A percentile compares a stretch with the other conserved stretches of the same genome.
Conservation (phyloP, 2,797 vertebrate genomes). For the Numenius phaeopus region DNA sequence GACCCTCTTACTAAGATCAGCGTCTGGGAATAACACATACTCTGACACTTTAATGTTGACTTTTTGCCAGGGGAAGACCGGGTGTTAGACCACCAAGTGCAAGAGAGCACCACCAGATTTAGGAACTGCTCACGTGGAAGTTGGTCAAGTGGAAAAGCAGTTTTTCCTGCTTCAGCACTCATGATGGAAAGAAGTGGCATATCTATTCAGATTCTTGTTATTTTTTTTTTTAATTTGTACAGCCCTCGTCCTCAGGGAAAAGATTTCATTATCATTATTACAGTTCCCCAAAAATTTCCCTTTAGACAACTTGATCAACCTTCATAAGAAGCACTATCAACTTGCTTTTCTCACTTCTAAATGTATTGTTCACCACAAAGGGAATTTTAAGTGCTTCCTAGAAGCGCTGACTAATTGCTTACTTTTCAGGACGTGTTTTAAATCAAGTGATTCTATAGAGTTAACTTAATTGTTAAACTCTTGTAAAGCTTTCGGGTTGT, state of each 20-base stretch:
- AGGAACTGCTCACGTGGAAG: neutral
- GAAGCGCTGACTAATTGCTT: slow-evolving; percentile 56
- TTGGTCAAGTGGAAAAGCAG: neutral
- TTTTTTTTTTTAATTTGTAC: neutral
- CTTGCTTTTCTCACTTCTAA: neutral
- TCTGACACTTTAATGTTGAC: neutral
- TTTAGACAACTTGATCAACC: neutral
- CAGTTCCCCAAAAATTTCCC: neutral
- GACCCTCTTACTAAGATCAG: neutral
- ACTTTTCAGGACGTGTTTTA: slow-evolving; percentile 43
- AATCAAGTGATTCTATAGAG: slow-evolving; percentile 39
- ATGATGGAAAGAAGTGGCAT: neutral
- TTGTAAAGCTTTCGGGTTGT: slow-evolving; percentile 2
- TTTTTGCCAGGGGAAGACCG: neutral
- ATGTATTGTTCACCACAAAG: neutral
- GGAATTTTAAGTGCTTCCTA: slow-evolving; percentile 10
- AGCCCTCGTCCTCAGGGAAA: neutral
- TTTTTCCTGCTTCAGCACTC: neutral
- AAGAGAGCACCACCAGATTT: neutral
- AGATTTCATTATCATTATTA: neutral
- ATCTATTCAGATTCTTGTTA: neutral
- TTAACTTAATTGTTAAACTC: slow-evolving; percentile 40
- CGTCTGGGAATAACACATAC: neutral
- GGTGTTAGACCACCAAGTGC: neutral
- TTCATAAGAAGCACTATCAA: neutral